Base-by-base conservation (phyloP, 2,888 invertebrate species). In the Clivina fossor region DNA sequence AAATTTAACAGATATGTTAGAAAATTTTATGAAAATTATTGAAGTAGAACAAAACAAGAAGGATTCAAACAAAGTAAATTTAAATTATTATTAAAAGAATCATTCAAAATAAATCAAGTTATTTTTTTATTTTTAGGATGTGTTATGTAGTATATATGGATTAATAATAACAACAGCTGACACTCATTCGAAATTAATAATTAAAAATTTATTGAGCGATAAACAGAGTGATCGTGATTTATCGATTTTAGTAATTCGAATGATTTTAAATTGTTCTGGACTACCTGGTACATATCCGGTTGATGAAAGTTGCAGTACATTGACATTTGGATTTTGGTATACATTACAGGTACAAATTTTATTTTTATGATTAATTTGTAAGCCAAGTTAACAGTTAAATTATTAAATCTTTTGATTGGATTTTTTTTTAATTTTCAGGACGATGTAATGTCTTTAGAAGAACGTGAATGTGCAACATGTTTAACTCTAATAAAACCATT, bases 241-340 rank as follows among this genome's bases (percentile, higher is more conserved):
- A 15, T 78, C 81, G 28, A 74, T 80, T 68, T 77, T 82, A 55
- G 70, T 93, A 35, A 79, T 94, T 1, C 81, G 85, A 58, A 78
- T 90, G 53, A 78, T 93, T 58, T 74, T 95, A 48, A 82, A 85
- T 53, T 92, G 92, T 66, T 89, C 91, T 35, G 85, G 86, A 58
- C 82, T 86, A 60, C 83, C 86, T 5, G 94, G 94, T 0, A 82
- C 87, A 61, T 95, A 90, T 75, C 94, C 94, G 0, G 79, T 88
- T 2, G 90, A 95, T 67, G 96, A 95, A 74, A 86, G 84, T 0
- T 84, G 89, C 59, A 94, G 93, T 68, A 88, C 86, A 57, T 80
- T 93, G 60, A 83, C 92, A 0, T 87, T 94, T 74, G 88, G 90
- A 2, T 92, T 94, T 72, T 95, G 95, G 95, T 95, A 91, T 70